Base-by-base conservation (phyloP, 2,797 vertebrate genomes). In the Meda fulgida region DNA sequence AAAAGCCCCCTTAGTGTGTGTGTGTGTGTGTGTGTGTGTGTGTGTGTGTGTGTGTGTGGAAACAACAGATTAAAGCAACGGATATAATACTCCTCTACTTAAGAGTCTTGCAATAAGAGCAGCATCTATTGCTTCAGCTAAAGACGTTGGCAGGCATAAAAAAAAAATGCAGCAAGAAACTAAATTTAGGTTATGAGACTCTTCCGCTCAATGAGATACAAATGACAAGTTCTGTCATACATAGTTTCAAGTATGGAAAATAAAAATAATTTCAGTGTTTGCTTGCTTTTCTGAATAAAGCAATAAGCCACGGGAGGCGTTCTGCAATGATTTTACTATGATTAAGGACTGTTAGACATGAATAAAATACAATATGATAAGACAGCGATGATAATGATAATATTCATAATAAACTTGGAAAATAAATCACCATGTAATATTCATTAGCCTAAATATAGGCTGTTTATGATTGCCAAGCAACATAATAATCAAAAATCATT, bases 1-100 rank as follows among this genome's bases (percentile, higher is more conserved):
- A 95, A 94, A 93, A 92, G 93, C 93, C 90, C 93, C 92, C 93
- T 94, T 93, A 94, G 93, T 48, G 38, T n/a, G 31, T 19, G 31
- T 36, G 63, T 66, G 66, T n/a, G 71, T 73, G 19, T 55, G 75
- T 92, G 89, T 93, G 91, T 91, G 92, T 92, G 91, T 46, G 93
- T 93, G 93, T 53, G 70, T 48, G 93, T 93, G 93, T 43, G 72
- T 83, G 29, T 67, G 75, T 92, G 89, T 93, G 91, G 86, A 89
- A 91, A 92, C 87, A 88, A 91, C 93, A 75, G 77, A 78, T 73
- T 72, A 82, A 90, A 91, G 92, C 90, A 91, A 9, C 85, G 90
- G 91, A 91, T 84, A 89, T 90, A 87, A 85, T 85, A 13, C 14
- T 80, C 7, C 8, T 11, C 36, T 67, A 53, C 85, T 85, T 80